A percentile compares a stretch with the other conserved stretches of the same genome.
phyloP scores from a whole-genome alignment of 2,888 invertebrate genomes.

The Pollenia amentaria region DNA sequence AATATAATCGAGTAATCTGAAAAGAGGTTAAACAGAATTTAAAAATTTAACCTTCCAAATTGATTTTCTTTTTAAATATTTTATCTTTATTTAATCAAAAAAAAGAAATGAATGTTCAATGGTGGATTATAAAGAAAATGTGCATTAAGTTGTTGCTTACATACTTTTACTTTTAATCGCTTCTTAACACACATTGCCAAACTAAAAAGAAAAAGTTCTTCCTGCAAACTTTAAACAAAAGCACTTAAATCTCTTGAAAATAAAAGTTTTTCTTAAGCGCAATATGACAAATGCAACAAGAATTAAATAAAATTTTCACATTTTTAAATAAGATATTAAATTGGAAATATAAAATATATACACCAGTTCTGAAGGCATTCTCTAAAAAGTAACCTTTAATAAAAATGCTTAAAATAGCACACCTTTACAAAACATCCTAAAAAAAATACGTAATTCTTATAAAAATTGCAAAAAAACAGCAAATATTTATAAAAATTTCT shows the following conservation, averaged over 20 bases:
- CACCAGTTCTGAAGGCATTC: background rate
- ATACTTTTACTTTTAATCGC: constrained; percentile 11
- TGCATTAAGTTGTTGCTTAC: background rate
- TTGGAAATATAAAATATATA: constrained; percentile 19
- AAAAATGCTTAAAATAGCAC: too few species aligned
- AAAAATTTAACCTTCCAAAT: too few species aligned
- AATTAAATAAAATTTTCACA: constrained; percentile 30
- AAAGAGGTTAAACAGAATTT: too few species aligned
- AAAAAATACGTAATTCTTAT: too few species aligned
- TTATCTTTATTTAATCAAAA: too few species aligned
- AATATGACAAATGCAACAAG: constrained; percentile 38
- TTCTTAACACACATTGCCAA: background rate
- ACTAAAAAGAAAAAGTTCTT: background rate
- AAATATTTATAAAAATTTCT: too few species aligned
- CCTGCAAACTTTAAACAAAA: constrained; percentile 8
- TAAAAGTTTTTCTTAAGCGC: constrained; percentile 51
- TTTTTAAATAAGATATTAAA: constrained; percentile 10
- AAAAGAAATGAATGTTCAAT: constrained; percentile 3
- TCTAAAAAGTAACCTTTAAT: too few species aligned
- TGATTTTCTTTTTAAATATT: too few species aligned
- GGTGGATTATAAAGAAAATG: background rate
- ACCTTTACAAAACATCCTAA: too few species aligned
- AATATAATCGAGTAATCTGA: too few species aligned
- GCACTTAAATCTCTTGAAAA: constrained; percentile 38
- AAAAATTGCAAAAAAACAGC: too few species aligned